Conservation (phyloP, 1,140 invertebrate species). For the Aphidius ervi region DNA sequence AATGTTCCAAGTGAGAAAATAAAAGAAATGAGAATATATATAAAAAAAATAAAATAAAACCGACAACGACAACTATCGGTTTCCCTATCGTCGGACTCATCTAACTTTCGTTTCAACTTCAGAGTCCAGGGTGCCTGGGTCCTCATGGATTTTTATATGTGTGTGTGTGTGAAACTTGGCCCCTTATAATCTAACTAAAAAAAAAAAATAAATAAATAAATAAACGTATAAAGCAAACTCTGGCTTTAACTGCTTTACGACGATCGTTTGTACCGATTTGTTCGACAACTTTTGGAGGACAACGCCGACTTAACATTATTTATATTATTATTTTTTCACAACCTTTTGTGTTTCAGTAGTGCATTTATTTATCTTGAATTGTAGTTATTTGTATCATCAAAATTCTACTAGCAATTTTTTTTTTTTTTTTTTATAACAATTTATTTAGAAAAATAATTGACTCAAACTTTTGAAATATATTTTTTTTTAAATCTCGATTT, state of each 20-base stretch:
- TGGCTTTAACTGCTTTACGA: conserved; percentile 53
- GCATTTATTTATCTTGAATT: too few species aligned
- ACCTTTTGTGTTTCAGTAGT: neutral
- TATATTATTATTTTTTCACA: conserved; percentile 6
- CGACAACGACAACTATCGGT: conserved; percentile 42
- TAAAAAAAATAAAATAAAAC: conserved; percentile 13
- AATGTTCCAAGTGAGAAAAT: conserved; percentile 12
- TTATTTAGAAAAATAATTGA: too few species aligned
- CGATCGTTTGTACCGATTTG: conserved; percentile 57
- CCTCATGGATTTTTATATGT: too few species aligned
- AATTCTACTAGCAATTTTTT: too few species aligned
- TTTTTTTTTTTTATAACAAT: too few species aligned
- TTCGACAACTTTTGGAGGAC: conserved; percentile 45
- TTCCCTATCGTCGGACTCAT: conserved; percentile 50
- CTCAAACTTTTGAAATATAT: too few species aligned
- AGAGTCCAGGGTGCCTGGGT: conserved; percentile 2
- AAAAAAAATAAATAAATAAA: too few species aligned
- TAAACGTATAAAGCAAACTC: conserved; percentile 22
- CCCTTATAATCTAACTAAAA: too few species aligned
- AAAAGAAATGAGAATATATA: conserved; percentile 20
- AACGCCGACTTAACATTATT: conserved; percentile 18
- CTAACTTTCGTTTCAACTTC: conserved; percentile 36
- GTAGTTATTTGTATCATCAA: too few species aligned
- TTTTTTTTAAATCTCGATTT: too few species aligned
- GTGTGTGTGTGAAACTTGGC: too few species aligned